Percentiles rank a stretch among this genome's conserved stretches.
These are phyloP conservation scores for Petaurus breviceps DNA, from an alignment of 2,113 vertebrate species.

Conservation along the genomic window DNA sequence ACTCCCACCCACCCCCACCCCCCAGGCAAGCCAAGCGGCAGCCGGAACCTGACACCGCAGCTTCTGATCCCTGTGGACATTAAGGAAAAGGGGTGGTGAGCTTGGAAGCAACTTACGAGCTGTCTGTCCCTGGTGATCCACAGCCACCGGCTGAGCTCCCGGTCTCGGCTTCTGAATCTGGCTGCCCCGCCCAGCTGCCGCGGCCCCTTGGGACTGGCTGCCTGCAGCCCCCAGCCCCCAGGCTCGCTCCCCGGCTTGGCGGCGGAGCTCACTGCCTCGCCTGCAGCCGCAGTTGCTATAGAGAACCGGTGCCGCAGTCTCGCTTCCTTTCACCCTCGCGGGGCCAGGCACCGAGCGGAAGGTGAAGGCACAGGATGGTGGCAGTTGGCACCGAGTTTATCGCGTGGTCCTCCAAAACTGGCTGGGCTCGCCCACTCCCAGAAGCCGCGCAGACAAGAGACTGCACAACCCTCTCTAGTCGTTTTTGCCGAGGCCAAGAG, in stretches of 20 bases:
- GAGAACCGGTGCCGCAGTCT: not conserved
- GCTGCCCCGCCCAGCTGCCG: not conserved
- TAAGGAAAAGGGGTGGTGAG: not conserved
- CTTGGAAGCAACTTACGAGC: slow-evolving; percentile 52
- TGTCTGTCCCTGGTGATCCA: not conserved
- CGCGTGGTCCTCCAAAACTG: not conserved
- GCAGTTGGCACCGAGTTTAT: not conserved
- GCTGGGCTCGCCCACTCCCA: not conserved
- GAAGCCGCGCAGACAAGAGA: not conserved
- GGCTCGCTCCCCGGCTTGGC: not conserved
- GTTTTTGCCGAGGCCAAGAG: fast-evolving
- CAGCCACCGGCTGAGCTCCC: not conserved
- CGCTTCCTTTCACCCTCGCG: not conserved
- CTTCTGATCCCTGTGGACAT: not conserved
- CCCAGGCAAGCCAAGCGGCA: not conserved
- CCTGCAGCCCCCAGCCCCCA: not conserved
- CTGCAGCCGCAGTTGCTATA: not conserved
- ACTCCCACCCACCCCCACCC: not conserved
- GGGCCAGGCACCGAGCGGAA: not conserved
- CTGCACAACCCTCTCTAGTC: not conserved
- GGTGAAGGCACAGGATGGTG: not conserved
- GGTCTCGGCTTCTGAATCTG: not conserved
- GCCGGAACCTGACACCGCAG: not conserved
- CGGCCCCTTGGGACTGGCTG: not conserved
- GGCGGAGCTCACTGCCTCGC: not conserved